Percentiles rank a stretch among this genome's conserved stretches.
Conservation (phyloP, 2,113 vertebrate species). For the Alethe diademata region DNA sequence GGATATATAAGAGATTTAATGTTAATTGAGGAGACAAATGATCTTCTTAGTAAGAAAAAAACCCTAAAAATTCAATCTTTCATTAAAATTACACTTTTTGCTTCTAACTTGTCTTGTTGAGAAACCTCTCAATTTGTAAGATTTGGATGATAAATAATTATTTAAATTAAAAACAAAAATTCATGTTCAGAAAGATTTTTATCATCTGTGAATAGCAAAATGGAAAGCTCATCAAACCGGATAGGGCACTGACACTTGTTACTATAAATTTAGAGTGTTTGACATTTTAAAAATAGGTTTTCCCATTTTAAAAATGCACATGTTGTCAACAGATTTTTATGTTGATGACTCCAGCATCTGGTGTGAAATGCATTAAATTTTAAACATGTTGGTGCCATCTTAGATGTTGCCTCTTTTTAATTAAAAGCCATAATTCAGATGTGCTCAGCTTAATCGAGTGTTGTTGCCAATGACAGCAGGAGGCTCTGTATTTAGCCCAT, state of each 20-base stretch:
- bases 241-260: background rate
- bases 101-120: background rate
- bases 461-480: constrained; percentile 60
- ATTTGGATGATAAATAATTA: background rate
- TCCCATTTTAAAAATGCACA: constrained; percentile 68
- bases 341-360: constrained; percentile 70
- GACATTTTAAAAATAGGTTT: constrained; percentile 67
- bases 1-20: background rate
- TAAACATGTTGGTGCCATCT: constrained; percentile 70
- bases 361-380: constrained; percentile 74
- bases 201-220: background rate
- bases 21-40: background rate
- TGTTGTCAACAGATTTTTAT: constrained; percentile 64
- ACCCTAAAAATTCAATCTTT: background rate
- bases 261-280: constrained; percentile 37
- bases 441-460: constrained; percentile 71
- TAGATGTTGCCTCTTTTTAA: constrained; percentile 72
- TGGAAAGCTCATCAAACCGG: background rate
- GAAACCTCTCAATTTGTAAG: background rate
- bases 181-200: background rate
- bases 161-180: background rate
- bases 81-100: background rate
- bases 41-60: background rate
- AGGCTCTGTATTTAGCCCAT: background rate
- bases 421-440: constrained; percentile 79